These are phyloP conservation scores for Rallus crepitans DNA, from an alignment of 2,797 vertebrate genomes.

Conservation along the genomic window DNA sequence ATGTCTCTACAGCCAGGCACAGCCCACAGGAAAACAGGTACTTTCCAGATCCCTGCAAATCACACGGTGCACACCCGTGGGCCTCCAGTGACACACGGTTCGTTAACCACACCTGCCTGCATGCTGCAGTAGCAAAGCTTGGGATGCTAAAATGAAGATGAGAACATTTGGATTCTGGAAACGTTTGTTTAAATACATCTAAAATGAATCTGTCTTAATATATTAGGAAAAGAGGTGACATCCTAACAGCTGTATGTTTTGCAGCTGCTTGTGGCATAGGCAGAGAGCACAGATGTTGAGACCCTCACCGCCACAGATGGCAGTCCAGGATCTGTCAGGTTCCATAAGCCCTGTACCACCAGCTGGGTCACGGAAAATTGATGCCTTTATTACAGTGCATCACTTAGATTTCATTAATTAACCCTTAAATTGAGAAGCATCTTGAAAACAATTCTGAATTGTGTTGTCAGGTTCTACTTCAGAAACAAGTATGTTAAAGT, in stretches of 20 bases:
- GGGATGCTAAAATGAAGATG: not conserved
- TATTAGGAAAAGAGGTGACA: not conserved
- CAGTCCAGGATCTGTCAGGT: not conserved
- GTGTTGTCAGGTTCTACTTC: not conserved
- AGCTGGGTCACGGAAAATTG: not conserved
- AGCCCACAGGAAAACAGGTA: slow-evolving; percentile 9
- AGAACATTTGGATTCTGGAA: not conserved
- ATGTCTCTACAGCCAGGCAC: slow-evolving; percentile 10
- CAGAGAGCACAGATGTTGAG: not conserved
- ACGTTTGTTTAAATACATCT: not conserved
- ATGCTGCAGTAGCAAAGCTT: not conserved
- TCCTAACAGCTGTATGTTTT: not conserved
- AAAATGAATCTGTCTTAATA: not conserved
- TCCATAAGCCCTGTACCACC: not conserved
- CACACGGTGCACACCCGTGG: not conserved
- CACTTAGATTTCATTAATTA: not conserved
- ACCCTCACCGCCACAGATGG: not conserved
- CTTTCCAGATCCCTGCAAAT: slow-evolving; percentile 6
- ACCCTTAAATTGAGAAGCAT: not conserved
- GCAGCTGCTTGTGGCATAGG: not conserved
- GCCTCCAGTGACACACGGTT: not conserved
- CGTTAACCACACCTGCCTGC: not conserved
- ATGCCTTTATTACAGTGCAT: not conserved
- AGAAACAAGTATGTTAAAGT: not conserved
- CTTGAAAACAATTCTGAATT: slow-evolving; percentile 9